These are phyloP conservation scores for Neopelma chrysocephalum DNA, from an alignment of 2,797 vertebrate species.

Conservation along the genomic window DNA sequence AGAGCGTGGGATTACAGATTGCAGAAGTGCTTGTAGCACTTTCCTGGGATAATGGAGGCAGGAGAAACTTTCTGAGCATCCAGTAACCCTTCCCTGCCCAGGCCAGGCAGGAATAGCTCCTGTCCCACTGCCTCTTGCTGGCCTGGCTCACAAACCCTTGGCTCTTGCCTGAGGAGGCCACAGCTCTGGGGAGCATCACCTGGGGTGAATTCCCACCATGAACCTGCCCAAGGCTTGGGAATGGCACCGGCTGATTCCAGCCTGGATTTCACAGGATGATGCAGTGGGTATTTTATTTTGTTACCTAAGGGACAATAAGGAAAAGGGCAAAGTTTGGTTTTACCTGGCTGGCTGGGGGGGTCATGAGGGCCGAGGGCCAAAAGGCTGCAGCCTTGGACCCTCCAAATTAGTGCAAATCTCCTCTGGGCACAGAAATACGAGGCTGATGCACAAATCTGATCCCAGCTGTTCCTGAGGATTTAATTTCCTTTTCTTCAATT, in stretches of 20 bases:
- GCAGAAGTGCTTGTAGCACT: neutral
- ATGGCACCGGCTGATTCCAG: neutral
- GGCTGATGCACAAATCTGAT: neutral
- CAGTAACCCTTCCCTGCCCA: neutral
- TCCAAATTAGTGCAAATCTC: neutral
- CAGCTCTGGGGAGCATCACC: neutral
- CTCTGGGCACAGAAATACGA: neutral
- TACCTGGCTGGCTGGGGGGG: neutral
- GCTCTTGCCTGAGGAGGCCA: neutral
- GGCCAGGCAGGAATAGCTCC: neutral
- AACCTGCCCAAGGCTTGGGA: neutral
- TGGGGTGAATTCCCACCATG: neutral
- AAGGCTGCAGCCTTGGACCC: neutral
- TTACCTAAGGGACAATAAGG: neutral
- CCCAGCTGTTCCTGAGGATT: neutral
- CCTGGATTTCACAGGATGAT: neutral
- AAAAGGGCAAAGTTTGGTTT: neutral
- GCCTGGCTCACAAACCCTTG: neutral
- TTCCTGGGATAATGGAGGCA: neutral
- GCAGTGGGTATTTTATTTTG: neutral
- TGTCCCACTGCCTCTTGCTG: neutral
- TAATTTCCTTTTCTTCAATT: neutral
- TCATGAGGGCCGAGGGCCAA: neutral
- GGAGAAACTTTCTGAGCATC: neutral
- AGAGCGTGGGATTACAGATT: neutral